A percentile compares a stretch with the other conserved stretches of the same genome.
These are phyloP conservation scores for Dromiciops gliroides DNA, from an alignment of 2,113 vertebrate genomes.

Conservation along the genomic window DNA sequence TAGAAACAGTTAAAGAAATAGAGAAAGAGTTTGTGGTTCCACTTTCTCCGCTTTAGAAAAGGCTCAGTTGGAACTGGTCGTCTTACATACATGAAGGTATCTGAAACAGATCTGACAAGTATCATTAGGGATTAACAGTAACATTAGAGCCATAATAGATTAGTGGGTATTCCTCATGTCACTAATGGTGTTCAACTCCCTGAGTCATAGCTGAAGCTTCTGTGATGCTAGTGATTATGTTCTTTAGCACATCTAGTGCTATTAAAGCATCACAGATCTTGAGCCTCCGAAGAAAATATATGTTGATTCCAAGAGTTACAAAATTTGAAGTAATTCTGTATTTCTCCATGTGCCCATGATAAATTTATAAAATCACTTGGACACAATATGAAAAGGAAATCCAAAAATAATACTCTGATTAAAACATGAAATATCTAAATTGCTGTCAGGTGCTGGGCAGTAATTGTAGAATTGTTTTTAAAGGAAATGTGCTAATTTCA, in stretches of 20 bases:
- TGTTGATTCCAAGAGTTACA: constrained; percentile 27
- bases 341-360: constrained; percentile 2
- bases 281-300: constrained; percentile 27
- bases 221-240: constrained; percentile 43
- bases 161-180: constrained; percentile 66
- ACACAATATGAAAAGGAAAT: constrained; percentile 46
- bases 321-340: constrained; percentile 46
- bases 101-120: background rate
- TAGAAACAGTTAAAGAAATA: constrained; percentile 80
- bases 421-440: constrained; percentile 44
- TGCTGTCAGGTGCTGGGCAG: constrained; percentile 41
- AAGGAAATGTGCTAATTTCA: constrained; percentile 20
- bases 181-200: constrained; percentile 68
- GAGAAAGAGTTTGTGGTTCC: constrained; percentile 71
- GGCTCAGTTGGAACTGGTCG: constrained; percentile 57
- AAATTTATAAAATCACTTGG: constrained; percentile 50
- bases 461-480: constrained; percentile 58
- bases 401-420: constrained; percentile 8
- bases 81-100: constrained; percentile 69
- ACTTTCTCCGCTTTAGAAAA: constrained; percentile 64
- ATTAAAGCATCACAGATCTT: constrained; percentile 56
- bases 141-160: constrained; percentile 77
- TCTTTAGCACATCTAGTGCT: constrained; percentile 50
- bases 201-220: constrained; percentile 56
- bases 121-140: constrained; percentile 64